Evolutionary conservation across 2,797 vertebrate species (phyloP).

Genomic region (Aeoliscus strigatus): DNA sequence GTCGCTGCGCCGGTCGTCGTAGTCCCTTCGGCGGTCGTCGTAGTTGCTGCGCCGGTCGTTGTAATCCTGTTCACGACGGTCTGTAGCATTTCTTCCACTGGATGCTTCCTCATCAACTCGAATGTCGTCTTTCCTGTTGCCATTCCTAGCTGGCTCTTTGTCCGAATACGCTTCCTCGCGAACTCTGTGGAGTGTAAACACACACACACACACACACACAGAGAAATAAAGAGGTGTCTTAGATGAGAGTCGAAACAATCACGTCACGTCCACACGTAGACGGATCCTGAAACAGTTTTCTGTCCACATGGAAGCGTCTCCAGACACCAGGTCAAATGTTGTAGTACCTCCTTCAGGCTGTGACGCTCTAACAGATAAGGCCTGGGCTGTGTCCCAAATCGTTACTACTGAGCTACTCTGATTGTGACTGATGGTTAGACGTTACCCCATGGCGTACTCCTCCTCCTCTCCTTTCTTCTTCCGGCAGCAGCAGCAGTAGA

Average conservation of each 20-base stretch:
- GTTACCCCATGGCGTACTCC: conserved; percentile 77
- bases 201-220: not conserved
- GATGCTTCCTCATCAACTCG: not conserved
- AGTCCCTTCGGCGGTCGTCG: conserved; percentile 1
- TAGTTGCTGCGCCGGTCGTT: conserved; percentile 4
- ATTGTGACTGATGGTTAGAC: not conserved
- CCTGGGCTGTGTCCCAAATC: too few species aligned
- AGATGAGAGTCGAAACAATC: too few species aligned
- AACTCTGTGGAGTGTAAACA: conserved; percentile 38
- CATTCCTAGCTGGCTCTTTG: conserved; percentile 17
- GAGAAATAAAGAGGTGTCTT: too few species aligned
- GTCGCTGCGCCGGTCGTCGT: conserved; percentile 4
- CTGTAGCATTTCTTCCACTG: not conserved
- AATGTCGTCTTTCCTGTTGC: not conserved
- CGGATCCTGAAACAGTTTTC: too few species aligned
- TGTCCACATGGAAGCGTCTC: too few species aligned
- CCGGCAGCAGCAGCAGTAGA: conserved; percentile 82
- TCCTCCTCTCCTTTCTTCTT: conserved; percentile 37
- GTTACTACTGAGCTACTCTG: too few species aligned
- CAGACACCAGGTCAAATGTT: too few species aligned
- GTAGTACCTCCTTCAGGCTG: too few species aligned
- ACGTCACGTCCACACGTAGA: too few species aligned
- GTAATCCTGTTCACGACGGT: conserved; percentile 15
- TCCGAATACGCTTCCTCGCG: conserved; percentile 29
- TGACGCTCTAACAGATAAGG: too few species aligned